Evolutionary conservation across 2,888 invertebrate genomes (phyloP), one percentile per base, ranked within the genome.

Genomic region (Eristalis intricaria): DNA sequence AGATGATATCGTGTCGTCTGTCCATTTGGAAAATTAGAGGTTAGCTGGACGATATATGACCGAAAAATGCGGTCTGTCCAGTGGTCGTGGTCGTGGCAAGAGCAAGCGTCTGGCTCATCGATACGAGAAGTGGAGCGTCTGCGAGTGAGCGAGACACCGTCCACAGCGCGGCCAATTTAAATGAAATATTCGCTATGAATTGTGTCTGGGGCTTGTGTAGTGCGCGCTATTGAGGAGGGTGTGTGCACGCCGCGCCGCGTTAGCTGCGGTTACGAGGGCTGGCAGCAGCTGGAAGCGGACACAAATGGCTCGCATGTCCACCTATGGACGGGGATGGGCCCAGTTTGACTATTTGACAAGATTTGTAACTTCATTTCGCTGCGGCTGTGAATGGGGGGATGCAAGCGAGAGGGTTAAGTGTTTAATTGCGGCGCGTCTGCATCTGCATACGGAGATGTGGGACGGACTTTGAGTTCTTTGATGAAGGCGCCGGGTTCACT

Each of bases 1-100:
- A 84, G 88, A 89, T 85, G 88, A 84, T 89, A 89, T 88, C 88
- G 85, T 89, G 89, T 89, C 89, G 89, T 84, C 86, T 89, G 89
- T 86, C 75, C 82, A 82, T 88, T 88, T 79, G 79, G 86, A 79
- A 89, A 89, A 89, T 88, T 89, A 89, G 86, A 88, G 89, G 89
- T 88, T 88, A 73, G 81, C 80, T 75, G 70, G 88, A 80, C 88
- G 84, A 88, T 88, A 84, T 84, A 88, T 81, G 88, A 77, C 84
- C 88, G 63, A 88, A 88, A 60, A 88, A 88, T 88, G 80, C 23
- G 81, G 84, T 88, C 65, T 78, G 79, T 83, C 78, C 58, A 68
- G 71, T 74, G 63, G 77, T 76, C 29, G 32, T 69, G 32, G 32
- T 32, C 32, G 32, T 32, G 65, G 40, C 64, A 32, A 29, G 66